Evolutionary conservation across 2,113 vertebrate genomes (phyloP).

Genomic region (Aramus guarauna): DNA sequence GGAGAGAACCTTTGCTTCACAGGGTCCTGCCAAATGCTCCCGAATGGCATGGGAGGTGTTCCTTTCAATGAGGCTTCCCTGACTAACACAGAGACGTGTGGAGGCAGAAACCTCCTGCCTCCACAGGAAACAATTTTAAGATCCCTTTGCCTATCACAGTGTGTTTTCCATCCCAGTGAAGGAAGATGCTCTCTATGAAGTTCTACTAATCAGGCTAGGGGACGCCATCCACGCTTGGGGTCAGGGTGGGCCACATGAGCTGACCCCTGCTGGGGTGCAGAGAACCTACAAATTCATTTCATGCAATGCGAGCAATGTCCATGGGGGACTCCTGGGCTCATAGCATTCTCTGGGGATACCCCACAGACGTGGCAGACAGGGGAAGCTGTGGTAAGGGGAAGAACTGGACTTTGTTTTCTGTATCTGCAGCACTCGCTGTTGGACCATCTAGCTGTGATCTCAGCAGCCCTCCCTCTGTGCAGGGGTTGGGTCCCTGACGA

Average conservation of each 20-base stretch:
- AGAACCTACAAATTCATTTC: not conserved
- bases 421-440: rapidly evolving
- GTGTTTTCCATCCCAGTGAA: not conserved
- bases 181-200: not conserved
- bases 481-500: not conserved
- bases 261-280: not conserved
- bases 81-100: not conserved
- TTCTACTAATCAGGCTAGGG: not conserved
- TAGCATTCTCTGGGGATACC: not conserved
- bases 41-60: not conserved
- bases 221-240: not conserved
- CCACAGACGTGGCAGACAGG: not conserved
- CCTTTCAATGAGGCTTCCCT: not conserved
- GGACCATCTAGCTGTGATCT: not conserved
- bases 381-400: not conserved
- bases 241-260: not conserved
- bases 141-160: not conserved
- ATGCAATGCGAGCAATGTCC: rapidly evolving
- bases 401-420: not conserved
- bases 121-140: not conserved
- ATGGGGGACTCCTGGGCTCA: not conserved
- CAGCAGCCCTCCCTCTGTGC: not conserved
- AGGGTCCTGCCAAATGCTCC: not conserved
- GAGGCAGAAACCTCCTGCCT: not conserved
- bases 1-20: not conserved